These are phyloP conservation scores for Scomber scombrus DNA, from an alignment of 2,113 vertebrate genomes.

Conservation along the genomic window DNA sequence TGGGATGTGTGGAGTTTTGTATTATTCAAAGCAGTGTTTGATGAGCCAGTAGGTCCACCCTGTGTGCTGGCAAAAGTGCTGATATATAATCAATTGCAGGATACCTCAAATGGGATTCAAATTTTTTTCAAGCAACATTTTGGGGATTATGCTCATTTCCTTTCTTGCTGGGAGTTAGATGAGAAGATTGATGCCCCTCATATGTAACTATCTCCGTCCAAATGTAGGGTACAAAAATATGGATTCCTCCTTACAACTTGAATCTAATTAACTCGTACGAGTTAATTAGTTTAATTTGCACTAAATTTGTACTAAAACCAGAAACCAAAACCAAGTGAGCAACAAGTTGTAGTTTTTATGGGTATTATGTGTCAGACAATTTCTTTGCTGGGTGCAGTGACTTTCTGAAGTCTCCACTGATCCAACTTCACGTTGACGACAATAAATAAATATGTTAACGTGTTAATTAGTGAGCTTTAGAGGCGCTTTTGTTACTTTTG, in stretches of 20 bases:
- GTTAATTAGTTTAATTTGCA: no score
- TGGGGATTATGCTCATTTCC: neutral
- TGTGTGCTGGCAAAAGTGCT: conserved; percentile 66
- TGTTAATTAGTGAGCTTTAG: conserved; percentile 2
- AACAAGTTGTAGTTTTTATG: neutral
- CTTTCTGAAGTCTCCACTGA: neutral
- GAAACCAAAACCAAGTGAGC: neutral
- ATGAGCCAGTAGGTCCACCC: conserved; percentile 80
- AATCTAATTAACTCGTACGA: no score
- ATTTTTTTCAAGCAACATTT: conserved; percentile 14
- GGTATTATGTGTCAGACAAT: neutral
- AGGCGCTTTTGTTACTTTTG: neutral
- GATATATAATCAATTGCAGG: conserved; percentile 71
- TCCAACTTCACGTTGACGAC: neutral
- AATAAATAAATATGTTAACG: neutral
- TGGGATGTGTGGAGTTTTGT: conserved; percentile 57
- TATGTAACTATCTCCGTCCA: neutral
- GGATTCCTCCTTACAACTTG: no score
- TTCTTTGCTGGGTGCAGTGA: neutral
- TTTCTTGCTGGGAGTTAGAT: neutral
- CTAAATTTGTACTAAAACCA: neutral
- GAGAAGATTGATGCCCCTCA: neutral
- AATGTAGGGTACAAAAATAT: neutral
- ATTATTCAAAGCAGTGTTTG: conserved; percentile 54
- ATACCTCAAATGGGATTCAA: conserved; percentile 35